Evolutionary conservation across 1,140 invertebrate species (phyloP), one percentile per base, ranked within the genome.

Genomic region (Papilio glaucus): DNA sequence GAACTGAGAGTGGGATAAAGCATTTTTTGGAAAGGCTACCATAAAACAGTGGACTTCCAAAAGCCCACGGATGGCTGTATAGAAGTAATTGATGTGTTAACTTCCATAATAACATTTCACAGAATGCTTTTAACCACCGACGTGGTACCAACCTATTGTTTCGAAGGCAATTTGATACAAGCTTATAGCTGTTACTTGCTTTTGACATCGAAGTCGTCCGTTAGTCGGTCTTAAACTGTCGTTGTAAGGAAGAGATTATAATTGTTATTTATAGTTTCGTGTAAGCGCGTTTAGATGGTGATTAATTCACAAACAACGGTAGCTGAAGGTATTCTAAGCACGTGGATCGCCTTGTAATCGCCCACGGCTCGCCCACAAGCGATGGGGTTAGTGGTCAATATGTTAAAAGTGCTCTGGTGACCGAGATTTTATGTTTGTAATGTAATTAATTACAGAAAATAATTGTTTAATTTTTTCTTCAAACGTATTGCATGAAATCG

Each of bases 301-400:
- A 57, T 57, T 57, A 57, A 57, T 57, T 18, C 45, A 61, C n/a
- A 38, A 39, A 60, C 24, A 39, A 60, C 24, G 33, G 72, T 68
- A 73, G 72, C 61, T 77, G 6, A 33, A 33, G 29, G 29, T 33
- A 81, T 81, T 77, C 67, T 57, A 73, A 72, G 72, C 70, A 76
- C 72, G 74, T 65, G 41, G 74, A 67, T 67, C 69, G 65, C 77
- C 77, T 78, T 78, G 77, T 37, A 39, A 57, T 37, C 77, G 61
- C 74, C 67, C 74, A 75, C 72, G 57, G 21, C 26, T 57, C 53
- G 63, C 49, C 45, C 42, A 72, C 70, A 61, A 53, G 65, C 53
- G 18, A 71, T 45, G 53, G 65, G 61, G 10, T 37, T 29, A 12
- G 1, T 21, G 15, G 33, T 12, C 37, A 39, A 24, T 7, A 9